These are phyloP conservation scores for Aulostomus chinensis DNA, from an alignment of 2,797 vertebrate genomes.

Conservation along the genomic window DNA sequence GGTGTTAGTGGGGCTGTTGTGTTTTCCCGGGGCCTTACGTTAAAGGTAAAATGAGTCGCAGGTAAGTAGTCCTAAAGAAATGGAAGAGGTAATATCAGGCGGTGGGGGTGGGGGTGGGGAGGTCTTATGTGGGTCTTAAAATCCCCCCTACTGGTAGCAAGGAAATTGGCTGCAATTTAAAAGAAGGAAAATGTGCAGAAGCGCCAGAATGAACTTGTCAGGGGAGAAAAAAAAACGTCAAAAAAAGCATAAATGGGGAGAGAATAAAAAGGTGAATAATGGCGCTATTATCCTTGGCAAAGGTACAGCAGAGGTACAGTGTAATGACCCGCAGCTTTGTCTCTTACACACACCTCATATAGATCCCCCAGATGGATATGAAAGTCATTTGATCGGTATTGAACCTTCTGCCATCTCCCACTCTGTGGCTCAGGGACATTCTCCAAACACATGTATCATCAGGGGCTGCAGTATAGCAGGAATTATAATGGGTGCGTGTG, in stretches of 20 bases:
- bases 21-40: constrained; percentile 11
- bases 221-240: constrained; percentile 7
- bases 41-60: constrained; percentile 9
- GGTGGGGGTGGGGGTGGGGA: no score
- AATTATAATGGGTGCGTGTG: no score
- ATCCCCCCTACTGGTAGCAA: constrained; percentile 15
- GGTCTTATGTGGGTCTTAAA: constrained; percentile 11
- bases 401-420: constrained; percentile 4
- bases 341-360: constrained; percentile 29
- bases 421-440: no score
- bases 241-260: constrained; percentile 32
- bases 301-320: constrained; percentile 18
- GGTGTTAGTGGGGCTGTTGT: constrained; percentile 17
- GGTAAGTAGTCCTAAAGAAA: constrained; percentile 23
- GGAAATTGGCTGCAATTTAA: constrained; percentile 56
- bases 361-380: constrained; percentile 24
- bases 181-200: constrained; percentile 50
- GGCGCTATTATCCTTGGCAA: constrained; percentile 42
- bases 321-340: constrained; percentile 28
- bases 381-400: constrained; percentile 33
- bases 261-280: constrained; percentile 51
- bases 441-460: no score
- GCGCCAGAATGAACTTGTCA: constrained; percentile 71
- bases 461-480: no score
- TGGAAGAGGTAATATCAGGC: constrained; percentile 17